Percentiles rank a stretch among this genome's conserved stretches.
Conservation (phyloP, 2,113 vertebrate species). For the Arvicanthis niloticus region DNA sequence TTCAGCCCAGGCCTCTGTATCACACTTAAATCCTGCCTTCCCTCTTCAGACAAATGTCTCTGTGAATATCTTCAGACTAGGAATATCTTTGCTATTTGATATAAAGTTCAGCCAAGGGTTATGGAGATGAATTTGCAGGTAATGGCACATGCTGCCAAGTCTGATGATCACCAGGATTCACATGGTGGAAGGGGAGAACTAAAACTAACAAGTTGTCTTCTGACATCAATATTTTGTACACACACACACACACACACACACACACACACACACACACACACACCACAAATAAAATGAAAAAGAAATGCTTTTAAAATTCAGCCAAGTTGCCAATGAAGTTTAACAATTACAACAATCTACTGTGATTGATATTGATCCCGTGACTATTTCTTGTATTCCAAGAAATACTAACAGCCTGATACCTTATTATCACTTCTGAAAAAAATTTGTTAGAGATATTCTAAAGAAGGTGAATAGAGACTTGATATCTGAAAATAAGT, state of each 20-base stretch:
- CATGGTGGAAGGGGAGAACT: neutral
- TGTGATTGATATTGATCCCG: neutral
- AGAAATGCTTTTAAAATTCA: neutral
- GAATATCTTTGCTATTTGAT: neutral
- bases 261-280: neutral
- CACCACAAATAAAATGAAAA: neutral
- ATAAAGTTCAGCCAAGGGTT: neutral
- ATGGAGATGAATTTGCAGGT: neutral
- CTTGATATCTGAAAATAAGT: neutral
- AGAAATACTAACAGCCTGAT: neutral
- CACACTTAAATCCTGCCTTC: neutral
- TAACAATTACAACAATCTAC: neutral
- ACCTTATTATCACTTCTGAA: constrained; percentile 21
- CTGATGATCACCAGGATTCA: neutral
- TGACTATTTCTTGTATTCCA: neutral
- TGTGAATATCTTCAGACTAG: neutral
- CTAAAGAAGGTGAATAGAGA: neutral
- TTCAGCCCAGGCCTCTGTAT: neutral
- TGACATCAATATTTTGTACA: neutral
- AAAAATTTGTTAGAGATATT: neutral
- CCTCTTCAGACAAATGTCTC: neutral
- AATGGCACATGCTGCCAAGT: neutral
- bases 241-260: neutral
- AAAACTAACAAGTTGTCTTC: neutral
- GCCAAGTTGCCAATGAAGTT: neutral